Evolutionary conservation across 2,113 vertebrate genomes (phyloP).

Genomic region (Tinamus guttatus): DNA sequence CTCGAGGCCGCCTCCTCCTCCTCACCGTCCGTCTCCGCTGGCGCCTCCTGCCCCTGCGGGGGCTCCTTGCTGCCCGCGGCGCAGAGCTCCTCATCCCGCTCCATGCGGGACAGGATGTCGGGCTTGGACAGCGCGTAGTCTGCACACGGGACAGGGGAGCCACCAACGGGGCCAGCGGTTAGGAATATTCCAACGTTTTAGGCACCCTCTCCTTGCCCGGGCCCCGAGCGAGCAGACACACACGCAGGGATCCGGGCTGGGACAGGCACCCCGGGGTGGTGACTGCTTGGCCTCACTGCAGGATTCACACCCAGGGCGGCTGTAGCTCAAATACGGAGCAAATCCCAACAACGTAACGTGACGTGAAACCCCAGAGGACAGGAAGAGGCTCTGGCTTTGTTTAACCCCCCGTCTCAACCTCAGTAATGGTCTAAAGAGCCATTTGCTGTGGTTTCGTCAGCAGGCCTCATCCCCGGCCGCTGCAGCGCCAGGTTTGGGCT

Average conservation of each 20-base stretch:
- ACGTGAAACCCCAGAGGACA: neutral
- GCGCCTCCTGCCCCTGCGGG: accelerated
- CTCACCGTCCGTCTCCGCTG: neutral
- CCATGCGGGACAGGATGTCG: slow-evolving; percentile 67
- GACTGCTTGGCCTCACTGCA: too few relatives aligned
- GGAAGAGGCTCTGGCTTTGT: neutral
- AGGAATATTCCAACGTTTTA: neutral
- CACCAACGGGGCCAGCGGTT: accelerated
- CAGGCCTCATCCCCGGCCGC: neutral
- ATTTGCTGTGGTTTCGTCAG: accelerated
- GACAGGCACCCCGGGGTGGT: too few relatives aligned
- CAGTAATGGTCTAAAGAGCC: neutral
- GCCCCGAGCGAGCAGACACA: accelerated
- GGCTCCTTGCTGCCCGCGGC: neutral
- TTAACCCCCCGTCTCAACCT: neutral
- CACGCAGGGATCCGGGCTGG: neutral
- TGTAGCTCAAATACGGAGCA: neutral
- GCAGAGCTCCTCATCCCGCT: slow-evolving; percentile 61
- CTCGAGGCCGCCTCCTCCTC: neutral
- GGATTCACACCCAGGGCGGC: too few relatives aligned
- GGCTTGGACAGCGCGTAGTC: slow-evolving; percentile 80
- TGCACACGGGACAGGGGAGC: slow-evolving; percentile 18
- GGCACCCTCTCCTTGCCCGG: neutral
- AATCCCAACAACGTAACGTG: neutral
- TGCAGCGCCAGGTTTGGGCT: too few relatives aligned